Evolutionary conservation across 1,140 invertebrate species (phyloP).

Genomic region (Drosophila rufa): DNA sequence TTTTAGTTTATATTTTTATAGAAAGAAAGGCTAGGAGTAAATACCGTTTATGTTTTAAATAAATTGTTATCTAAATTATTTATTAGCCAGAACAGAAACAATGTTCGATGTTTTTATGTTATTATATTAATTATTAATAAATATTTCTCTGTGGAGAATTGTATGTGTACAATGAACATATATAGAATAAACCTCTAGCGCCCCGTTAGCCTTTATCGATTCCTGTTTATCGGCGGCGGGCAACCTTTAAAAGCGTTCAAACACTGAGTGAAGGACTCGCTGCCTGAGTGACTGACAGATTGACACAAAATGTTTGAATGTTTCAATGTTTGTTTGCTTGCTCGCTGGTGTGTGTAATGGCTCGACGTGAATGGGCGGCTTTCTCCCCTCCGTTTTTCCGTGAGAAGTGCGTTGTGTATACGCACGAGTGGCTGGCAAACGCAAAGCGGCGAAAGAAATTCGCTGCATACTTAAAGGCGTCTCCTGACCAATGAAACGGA

Average conservation of each 20-base stretch:
- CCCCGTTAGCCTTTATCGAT: slow-evolving; percentile 63
- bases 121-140: no score
- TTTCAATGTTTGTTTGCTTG: slow-evolving; percentile 39
- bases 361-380: slow-evolving; percentile 9
- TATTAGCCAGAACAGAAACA: no score
- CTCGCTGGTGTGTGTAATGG: slow-evolving; percentile 39
- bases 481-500: not conserved
- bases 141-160: not conserved
- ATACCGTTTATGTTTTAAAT: no score
- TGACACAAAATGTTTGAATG: slow-evolving; percentile 61
- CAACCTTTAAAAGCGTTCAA: slow-evolving; percentile 39
- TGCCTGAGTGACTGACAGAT: slow-evolving; percentile 50
- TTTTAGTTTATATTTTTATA: no score
- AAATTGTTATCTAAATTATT: no score
- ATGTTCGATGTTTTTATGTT: no score
- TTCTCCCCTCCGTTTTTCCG: not conserved
- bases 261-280: slow-evolving; percentile 36
- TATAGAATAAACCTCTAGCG: slow-evolving; percentile 32
- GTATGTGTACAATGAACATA: slow-evolving; percentile 2
- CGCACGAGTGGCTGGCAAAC: slow-evolving; percentile 40
- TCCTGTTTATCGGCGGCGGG: slow-evolving; percentile 56
- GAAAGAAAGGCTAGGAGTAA: no score
- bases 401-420: slow-evolving; percentile 26
- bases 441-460: slow-evolving; percentile 1
- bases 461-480: slow-evolving; percentile 22